phyloP scores from a whole-genome alignment of 1,140 invertebrate species.

The Carposina sasakii region DNA sequence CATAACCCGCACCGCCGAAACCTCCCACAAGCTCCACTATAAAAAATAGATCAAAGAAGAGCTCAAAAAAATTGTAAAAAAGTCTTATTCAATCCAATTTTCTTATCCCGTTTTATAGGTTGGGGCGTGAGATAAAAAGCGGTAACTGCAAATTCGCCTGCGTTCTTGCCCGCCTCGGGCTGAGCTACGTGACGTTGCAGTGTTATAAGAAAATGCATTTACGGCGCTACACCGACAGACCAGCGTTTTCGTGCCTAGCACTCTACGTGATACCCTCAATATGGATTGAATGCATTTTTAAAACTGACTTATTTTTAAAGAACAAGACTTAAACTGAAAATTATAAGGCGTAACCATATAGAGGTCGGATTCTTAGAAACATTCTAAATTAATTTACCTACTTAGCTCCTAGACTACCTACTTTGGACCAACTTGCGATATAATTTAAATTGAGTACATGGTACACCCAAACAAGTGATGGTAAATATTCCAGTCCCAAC shows the following conservation, averaged over 20 bases:
- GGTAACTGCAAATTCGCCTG: slow-evolving; percentile 60
- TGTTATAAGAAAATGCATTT: slow-evolving; percentile 71
- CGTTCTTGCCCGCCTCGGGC: slow-evolving; percentile 38
- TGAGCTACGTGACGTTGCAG: slow-evolving; percentile 47
- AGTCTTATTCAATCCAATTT: slow-evolving; percentile 56
- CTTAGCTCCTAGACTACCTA: no score
- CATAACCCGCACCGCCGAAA: no score
- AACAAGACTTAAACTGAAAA: not conserved
- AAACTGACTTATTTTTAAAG: not conserved
- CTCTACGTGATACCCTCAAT: slow-evolving; percentile 45
- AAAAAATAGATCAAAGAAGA: no score
- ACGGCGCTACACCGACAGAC: slow-evolving; percentile 38
- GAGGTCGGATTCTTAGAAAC: no score
- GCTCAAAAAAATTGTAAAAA: no score
- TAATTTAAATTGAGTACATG: no score
- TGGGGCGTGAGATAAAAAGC: slow-evolving; percentile 52
- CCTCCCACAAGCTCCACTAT: no score
- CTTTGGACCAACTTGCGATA: no score
- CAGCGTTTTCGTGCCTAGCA: slow-evolving; percentile 43
- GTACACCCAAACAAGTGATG: no score
- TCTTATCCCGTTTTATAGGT: slow-evolving; percentile 56
- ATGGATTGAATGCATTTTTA: slow-evolving; percentile 39
- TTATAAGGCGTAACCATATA: no score
- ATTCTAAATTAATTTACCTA: no score
- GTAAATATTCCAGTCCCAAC: no score